Base-by-base conservation (phyloP, 1,140 invertebrate species). In the Brachionus calyciflorus region DNA sequence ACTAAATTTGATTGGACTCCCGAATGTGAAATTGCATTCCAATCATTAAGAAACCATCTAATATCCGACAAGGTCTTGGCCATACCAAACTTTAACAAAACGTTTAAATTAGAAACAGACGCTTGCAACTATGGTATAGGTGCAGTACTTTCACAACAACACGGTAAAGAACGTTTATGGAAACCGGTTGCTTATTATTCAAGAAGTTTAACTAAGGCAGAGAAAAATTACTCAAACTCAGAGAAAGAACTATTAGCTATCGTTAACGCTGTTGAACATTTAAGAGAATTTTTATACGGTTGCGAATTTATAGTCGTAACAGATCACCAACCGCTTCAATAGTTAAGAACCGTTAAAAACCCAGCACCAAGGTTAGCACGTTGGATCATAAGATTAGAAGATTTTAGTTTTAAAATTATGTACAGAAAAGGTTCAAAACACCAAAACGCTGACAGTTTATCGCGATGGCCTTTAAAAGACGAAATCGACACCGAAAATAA, bases 201-300 rank as follows among this genome's bases (percentile, higher is more conserved):
- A 21, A 33, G 65, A 46, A 33, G 14, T 77, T 26, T 48, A 30
- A 37, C 17, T 33, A 19, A 30, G 3, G 19, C 84, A 1, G 87
- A 89, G 80, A 76, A 70, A 48, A 86, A 87, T 26, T 87, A 86
- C 76, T 78, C 78, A 2, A 80, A 80, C 5, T 85, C 83, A 0
- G 86, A 88, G 79, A 78, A 85, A 78, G 87, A 89, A 83, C 79
- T 86, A 51, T 78, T 89, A 21, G 87, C 86, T 2, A 83, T 88
- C 6, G 79, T 88, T 5, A 82, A 82, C 82, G 82, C 82, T 0
- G 79, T 88, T 1, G 77, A 85, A 55, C 80, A 87, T 40, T 88
- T 87, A 76, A 53, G 83, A 77, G 78, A 82, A 26, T 88, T 87
- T 80, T 78, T 89, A 2, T 85, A 84, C 73, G 85, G 84, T 17